Conservation (phyloP, 2,797 vertebrate genomes). For the Acipenser ruthenus region DNA sequence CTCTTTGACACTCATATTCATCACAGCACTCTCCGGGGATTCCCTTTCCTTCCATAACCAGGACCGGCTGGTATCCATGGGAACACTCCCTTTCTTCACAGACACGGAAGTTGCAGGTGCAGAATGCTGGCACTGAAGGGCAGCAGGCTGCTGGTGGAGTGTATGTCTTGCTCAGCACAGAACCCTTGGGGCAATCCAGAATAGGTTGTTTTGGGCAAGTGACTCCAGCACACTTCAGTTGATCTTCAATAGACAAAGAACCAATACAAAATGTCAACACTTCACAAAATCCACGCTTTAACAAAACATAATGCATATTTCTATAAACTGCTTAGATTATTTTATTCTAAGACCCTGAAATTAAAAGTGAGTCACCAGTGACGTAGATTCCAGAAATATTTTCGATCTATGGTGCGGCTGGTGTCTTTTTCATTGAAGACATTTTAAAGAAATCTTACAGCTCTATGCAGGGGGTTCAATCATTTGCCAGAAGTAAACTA, state of each 20-base stretch:
- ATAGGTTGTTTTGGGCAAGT: conserved; percentile 42
- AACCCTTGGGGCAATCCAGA: conserved; percentile 56
- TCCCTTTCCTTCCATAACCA: conserved; percentile 48
- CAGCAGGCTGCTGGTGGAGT: conserved; percentile 59
- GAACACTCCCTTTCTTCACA: conserved; percentile 53
- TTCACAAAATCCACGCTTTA: too few species aligned
- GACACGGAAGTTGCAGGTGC: conserved; percentile 52
- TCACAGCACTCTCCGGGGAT: conserved; percentile 64
- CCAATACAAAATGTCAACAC: too few species aligned
- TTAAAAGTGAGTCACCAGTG: too few species aligned
- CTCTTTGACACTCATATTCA: conserved; percentile 62
- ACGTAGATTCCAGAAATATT: too few species aligned
- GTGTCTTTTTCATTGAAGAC: too few species aligned
- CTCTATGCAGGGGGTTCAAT: too few species aligned
- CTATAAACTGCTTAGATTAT: too few species aligned
- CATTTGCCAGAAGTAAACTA: too few species aligned
- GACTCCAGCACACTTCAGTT: conserved; percentile 54
- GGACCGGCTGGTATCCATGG: conserved; percentile 38
- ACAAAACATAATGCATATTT: too few species aligned
- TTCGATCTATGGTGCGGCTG: too few species aligned
- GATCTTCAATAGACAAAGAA: conserved; percentile 45
- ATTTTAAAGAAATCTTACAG: too few species aligned
- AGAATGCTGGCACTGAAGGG: conserved; percentile 47
- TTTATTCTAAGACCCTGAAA: too few species aligned
- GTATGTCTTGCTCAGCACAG: conserved; percentile 55